Conservation (phyloP, 2,888 invertebrate species). For the Pseudococcus viburni region DNA sequence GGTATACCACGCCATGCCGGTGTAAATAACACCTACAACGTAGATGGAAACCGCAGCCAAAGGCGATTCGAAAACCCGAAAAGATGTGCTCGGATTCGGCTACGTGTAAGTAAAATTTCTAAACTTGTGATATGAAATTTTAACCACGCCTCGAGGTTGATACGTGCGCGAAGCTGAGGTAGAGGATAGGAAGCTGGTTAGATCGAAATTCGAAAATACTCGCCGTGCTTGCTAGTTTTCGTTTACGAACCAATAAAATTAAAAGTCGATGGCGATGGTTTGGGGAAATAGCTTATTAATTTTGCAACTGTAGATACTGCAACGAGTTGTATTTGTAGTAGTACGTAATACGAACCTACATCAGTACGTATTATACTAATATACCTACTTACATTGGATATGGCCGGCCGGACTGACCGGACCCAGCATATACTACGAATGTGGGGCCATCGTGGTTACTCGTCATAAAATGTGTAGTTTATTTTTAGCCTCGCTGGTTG, state of each 20-base stretch:
- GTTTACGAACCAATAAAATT: constrained; percentile 32
- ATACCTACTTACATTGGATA: too few relatives aligned
- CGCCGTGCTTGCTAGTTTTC: constrained; percentile 22
- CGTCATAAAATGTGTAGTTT: constrained; percentile 27
- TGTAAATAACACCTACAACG: not conserved
- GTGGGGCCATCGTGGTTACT: not conserved
- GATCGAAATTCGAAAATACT: constrained; percentile 2
- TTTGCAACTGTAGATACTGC: not conserved
- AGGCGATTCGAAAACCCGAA: constrained; percentile 1
- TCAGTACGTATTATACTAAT: too few relatives aligned
- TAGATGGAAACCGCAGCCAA: not conserved
- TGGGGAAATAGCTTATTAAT: not conserved
- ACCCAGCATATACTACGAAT: too few relatives aligned
- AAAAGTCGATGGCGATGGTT: constrained; percentile 3
- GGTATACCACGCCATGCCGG: not conserved
- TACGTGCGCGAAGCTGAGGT: not conserved
- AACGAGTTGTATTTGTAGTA: too few relatives aligned
- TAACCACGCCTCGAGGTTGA: not conserved
- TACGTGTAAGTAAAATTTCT: constrained; percentile 6
- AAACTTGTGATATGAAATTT: not conserved
- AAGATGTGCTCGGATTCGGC: not conserved
- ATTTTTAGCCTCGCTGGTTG: not conserved
- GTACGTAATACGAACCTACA: too few relatives aligned
- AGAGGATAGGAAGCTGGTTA: not conserved
- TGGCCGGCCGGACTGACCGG: too few relatives aligned